Conservation (phyloP, 2,888 invertebrate species). For the Trachelus troglodyta region DNA sequence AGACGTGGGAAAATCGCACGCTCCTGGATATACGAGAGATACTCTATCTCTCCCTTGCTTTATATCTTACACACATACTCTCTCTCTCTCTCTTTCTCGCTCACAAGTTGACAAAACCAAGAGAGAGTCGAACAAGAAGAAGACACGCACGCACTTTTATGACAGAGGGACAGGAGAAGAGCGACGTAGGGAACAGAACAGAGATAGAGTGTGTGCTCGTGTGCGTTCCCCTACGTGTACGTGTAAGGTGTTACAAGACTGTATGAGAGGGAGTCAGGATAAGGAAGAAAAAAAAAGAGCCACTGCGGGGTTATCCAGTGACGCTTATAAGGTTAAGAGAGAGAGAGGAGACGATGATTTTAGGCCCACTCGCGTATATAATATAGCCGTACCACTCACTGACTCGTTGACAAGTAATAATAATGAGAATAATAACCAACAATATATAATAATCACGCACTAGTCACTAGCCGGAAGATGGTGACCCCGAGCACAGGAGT, state of each 20-base stretch:
- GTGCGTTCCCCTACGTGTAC: neutral
- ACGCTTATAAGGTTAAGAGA: neutral
- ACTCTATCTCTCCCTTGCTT: neutral
- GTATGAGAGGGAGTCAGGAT: neutral
- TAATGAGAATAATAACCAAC: slow-evolving; percentile 29
- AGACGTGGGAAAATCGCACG: neutral
- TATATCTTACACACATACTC: neutral
- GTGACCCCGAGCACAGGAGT: slow-evolving; percentile 43
- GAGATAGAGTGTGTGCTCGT: neutral
- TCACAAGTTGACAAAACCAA: neutral
- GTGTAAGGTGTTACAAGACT: neutral
- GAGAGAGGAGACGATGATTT: neutral
- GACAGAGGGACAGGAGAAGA: neutral
- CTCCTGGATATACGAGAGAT: neutral
- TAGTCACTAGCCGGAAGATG: slow-evolving; percentile 48
- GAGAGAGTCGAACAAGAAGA: neutral
- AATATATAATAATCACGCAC: slow-evolving; percentile 35
- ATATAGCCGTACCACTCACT: neutral
- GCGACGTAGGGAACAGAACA: neutral
- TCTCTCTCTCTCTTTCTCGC: neutral
- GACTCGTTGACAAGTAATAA: neutral
- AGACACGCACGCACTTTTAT: neutral
- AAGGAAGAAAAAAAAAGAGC: neutral
- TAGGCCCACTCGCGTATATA: neutral
- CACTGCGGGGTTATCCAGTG: neutral